These are phyloP conservation scores for Montipora efflorescens DNA, from an alignment of 64 coral and sea anemone species.

Conservation along the genomic window DNA sequence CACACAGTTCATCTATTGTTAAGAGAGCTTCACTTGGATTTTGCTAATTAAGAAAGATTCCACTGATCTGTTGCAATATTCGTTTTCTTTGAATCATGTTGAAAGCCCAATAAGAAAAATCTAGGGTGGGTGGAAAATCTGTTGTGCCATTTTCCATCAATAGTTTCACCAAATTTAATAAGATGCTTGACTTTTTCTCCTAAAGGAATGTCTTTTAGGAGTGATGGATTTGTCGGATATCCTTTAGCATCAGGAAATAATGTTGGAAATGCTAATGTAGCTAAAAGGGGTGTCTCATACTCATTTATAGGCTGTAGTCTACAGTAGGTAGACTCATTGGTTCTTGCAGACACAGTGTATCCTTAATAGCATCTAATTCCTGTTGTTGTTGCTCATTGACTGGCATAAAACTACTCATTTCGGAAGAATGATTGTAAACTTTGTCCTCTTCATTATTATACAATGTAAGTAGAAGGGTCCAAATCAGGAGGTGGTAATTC, in stretches of 20 bases:
- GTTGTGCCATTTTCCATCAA: background rate
- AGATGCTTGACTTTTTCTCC: conserved; percentile 64
- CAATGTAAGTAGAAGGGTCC: too few species aligned
- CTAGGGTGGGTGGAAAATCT: conserved; percentile 32
- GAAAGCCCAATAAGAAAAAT: conserved; percentile 41
- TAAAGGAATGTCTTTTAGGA: conserved; percentile 47
- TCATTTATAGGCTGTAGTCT: conserved; percentile 53
- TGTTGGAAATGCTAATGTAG: conserved; percentile 44
- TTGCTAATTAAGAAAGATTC: background rate
- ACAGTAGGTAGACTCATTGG: too few species aligned
- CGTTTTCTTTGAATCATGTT: conserved; percentile 45
- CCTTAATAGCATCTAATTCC: conserved; percentile 47
- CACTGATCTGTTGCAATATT: conserved; percentile 7
- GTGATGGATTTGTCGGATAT: conserved; percentile 34
- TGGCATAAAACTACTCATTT: conserved; percentile 63
- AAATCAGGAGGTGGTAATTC: background rate
- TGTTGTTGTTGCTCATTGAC: conserved; percentile 42
- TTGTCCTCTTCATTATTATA: conserved; percentile 21
- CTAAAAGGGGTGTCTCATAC: conserved; percentile 34
- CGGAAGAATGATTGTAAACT: conserved; percentile 4
- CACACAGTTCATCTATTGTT: conserved; percentile 42
- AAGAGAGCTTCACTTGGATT: conserved; percentile 6
- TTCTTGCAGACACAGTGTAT: conserved; percentile 26
- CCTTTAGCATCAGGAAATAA: conserved; percentile 25
- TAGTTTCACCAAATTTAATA: conserved; percentile 44